Evolutionary conservation across 2,113 vertebrate genomes (phyloP).

Genomic region (Dunckerocampus dactyliophorus): DNA sequence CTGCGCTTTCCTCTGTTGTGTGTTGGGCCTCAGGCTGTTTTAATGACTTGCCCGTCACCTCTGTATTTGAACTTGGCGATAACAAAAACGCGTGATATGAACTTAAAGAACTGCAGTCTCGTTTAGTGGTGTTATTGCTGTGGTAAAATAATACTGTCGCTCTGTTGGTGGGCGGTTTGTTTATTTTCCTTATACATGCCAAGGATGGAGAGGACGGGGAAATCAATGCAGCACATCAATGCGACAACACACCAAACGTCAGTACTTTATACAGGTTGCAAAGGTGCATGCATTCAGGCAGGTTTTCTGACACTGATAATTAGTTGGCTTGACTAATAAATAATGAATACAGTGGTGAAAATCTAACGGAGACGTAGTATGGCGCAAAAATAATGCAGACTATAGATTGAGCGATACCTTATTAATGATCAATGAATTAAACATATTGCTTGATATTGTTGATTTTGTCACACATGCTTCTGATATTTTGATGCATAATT

Average conservation of each 20-base stretch:
- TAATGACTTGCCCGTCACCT: constrained; percentile 30
- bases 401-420: no score
- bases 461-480: no score
- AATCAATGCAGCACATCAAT: background rate
- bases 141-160: constrained; percentile 5
- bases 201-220: background rate
- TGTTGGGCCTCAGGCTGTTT: constrained; percentile 41
- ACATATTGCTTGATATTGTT: no score
- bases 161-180: background rate
- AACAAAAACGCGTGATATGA: constrained; percentile 20
- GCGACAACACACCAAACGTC: background rate
- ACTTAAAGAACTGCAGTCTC: constrained; percentile 16
- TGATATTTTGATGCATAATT: no score
- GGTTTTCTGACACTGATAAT: background rate
- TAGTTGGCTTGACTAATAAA: background rate
- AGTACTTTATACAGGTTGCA: background rate
- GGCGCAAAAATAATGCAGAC: no score
- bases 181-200: background rate
- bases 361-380: no score
- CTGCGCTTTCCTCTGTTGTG: constrained; percentile 33
- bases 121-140: constrained; percentile 3
- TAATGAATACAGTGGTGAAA: no score
- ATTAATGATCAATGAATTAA: no score
- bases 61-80: constrained; percentile 33
- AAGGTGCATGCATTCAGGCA: background rate